phyloP scores from a whole-genome alignment of 2,797 vertebrate species.

The Phoxinus dragarum region DNA sequence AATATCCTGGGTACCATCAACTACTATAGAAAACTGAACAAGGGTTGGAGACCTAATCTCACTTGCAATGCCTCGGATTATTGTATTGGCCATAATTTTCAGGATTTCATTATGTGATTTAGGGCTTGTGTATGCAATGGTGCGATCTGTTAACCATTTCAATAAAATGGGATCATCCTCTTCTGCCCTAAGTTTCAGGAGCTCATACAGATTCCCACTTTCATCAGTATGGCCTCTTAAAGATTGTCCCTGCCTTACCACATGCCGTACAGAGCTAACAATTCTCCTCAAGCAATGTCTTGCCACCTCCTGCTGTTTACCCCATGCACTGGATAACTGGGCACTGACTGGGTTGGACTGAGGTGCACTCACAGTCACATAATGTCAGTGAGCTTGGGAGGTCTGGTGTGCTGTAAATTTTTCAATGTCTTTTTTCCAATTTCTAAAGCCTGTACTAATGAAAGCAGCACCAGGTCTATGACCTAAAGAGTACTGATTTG shows the following conservation, averaged over 20 bases:
- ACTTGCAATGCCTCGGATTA: not conserved
- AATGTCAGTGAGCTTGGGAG: not conserved
- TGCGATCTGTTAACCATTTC: not conserved
- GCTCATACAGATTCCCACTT: slow-evolving; percentile 2
- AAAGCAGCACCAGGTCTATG: not conserved
- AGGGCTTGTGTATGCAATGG: not conserved
- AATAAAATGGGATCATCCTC: slow-evolving; percentile 2
- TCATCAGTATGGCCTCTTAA: not conserved
- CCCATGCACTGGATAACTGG: not conserved
- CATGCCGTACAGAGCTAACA: not conserved
- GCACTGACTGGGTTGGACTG: not conserved
- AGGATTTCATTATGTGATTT: slow-evolving; percentile 1
- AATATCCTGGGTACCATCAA: not conserved
- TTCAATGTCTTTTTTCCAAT: slow-evolving; percentile 16
- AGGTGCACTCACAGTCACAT: not conserved
- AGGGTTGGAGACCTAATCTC: not conserved
- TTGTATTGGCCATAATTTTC: slow-evolving; percentile 4
- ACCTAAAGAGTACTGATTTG: not conserved
- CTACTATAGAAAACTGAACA: not conserved
- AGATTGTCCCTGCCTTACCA: not conserved
- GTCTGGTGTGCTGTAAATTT: not conserved
- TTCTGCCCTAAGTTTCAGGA: not conserved
- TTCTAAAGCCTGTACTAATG: not conserved
- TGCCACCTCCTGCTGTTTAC: not conserved
- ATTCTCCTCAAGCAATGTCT: slow-evolving; percentile 1